Percentiles rank a stretch among this genome's conserved stretches.
Evolutionary conservation across 1,140 invertebrate genomes (phyloP).

Genomic region (Drosophila setifemur): DNA sequence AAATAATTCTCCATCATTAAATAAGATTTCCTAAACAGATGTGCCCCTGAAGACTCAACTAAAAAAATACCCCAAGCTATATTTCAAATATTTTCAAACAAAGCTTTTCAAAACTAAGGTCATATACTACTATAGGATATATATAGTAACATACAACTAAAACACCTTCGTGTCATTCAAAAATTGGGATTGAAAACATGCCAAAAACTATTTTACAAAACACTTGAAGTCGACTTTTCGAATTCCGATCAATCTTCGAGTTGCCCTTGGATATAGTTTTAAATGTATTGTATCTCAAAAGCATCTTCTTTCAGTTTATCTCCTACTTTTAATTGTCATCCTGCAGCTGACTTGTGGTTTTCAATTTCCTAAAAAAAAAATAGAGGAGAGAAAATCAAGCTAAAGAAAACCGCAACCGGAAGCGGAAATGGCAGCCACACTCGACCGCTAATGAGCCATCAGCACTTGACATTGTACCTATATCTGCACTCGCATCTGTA

Average conservation of each 20-base stretch:
- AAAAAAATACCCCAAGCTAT: no score
- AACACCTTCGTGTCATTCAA: slow-evolving; percentile 7
- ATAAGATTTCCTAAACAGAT: no score
- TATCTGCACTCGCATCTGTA: not conserved
- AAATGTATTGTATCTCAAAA: no score
- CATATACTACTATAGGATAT: no score
- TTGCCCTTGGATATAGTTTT: slow-evolving; percentile 7
- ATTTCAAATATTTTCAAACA: not conserved
- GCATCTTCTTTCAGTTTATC: no score
- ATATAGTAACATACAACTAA: no score
- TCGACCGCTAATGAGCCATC: slow-evolving; percentile 43
- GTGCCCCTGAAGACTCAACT: no score
- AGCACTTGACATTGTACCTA: slow-evolving; percentile 53
- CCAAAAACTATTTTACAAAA: slow-evolving; percentile 11
- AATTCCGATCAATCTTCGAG: slow-evolving; percentile 20
- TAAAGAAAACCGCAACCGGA: slow-evolving; percentile 31
- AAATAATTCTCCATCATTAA: no score
- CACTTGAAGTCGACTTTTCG: slow-evolving; percentile 20
- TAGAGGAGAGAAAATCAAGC: not conserved
- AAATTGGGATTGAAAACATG: slow-evolving; percentile 21
- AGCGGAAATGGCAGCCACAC: slow-evolving; percentile 48
- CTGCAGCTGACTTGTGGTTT: no score
- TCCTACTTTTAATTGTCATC: not conserved
- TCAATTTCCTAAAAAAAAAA: no score
- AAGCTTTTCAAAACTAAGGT: not conserved